A percentile compares a stretch with the other conserved stretches of the same genome.
Evolutionary conservation across 2,113 vertebrate genomes (phyloP).

Genomic region (Hippolais icterina): DNA sequence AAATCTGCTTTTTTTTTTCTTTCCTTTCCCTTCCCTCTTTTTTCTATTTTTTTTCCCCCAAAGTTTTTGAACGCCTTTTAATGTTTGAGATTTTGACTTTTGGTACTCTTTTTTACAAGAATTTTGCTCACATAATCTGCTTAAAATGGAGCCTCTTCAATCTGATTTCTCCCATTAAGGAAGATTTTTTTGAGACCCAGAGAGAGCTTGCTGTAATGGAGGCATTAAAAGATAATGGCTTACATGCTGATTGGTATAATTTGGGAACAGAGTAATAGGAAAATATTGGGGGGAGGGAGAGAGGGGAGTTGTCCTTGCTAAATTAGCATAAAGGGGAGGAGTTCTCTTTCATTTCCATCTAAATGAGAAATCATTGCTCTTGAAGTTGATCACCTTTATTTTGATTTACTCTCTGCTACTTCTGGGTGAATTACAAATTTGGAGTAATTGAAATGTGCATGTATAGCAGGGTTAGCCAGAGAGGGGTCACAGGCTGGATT

Average conservation of each 20-base stretch:
- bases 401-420: constrained; percentile 31
- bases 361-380: constrained; percentile 35
- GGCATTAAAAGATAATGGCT: constrained; percentile 65
- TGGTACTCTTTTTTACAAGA: constrained; percentile 20
- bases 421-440: not conserved
- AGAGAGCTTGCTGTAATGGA: constrained; percentile 55
- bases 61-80: constrained; percentile 36
- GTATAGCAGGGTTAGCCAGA: not conserved
- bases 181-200: constrained; percentile 60
- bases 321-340: constrained; percentile 50
- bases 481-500: constrained; percentile 11
- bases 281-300: constrained; percentile 30
- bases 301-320: constrained; percentile 8
- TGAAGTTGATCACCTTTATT: constrained; percentile 26
- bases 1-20: not conserved
- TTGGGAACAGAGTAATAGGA: constrained; percentile 52
- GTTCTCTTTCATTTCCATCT: constrained; percentile 20
- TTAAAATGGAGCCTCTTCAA: constrained; percentile 57
- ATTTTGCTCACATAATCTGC: constrained; percentile 37
- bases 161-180: constrained; percentile 43
- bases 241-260: constrained; percentile 66
- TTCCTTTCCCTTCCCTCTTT: not conserved
- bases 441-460: not conserved
- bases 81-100: constrained; percentile 34
- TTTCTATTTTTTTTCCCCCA: no score